phyloP scores from a whole-genome alignment of 2,113 vertebrate species.

The Salvelinus fontinalis region DNA sequence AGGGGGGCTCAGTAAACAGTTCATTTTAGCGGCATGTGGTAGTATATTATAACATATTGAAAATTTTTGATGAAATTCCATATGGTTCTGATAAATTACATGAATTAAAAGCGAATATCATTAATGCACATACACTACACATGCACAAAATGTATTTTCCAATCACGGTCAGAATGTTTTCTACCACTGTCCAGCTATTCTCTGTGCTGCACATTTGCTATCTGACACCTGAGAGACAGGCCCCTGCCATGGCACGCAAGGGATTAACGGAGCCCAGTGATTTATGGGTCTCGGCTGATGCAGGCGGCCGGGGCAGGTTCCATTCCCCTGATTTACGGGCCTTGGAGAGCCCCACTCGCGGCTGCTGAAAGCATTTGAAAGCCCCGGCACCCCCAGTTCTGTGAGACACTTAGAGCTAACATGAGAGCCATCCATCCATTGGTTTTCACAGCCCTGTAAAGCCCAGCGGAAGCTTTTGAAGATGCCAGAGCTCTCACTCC shows the following conservation, averaged over 20 bases:
- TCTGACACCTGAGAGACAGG: conserved; percentile 66
- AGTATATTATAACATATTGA: no score
- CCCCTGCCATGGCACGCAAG: conserved; percentile 63
- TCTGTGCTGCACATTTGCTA: conserved; percentile 56
- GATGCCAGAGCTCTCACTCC: conserved; percentile 18
- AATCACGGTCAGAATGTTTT: neutral
- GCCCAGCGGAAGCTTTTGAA: conserved; percentile 19
- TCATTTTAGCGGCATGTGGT: no score
- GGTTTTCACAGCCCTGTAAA: conserved; percentile 46
- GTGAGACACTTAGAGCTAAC: conserved; percentile 63
- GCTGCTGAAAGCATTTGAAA: conserved; percentile 78
- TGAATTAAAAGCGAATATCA: no score
- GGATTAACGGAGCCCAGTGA: conserved; percentile 73
- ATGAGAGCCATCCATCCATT: conserved; percentile 64
- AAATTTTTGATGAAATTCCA: no score
- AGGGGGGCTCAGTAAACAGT: neutral
- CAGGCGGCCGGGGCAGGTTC: conserved; percentile 67
- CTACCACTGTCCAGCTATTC: neutral
- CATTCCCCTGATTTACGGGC: conserved; percentile 77
- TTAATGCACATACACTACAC: no score
- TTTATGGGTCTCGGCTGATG: conserved; percentile 74
- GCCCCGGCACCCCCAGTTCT: conserved; percentile 52
- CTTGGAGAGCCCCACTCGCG: conserved; percentile 60
- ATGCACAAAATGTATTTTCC: neutral
- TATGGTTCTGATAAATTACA: no score